These are phyloP conservation scores for Wiebesia pumilae DNA, from an alignment of 1,140 invertebrate species.

Conservation along the genomic window DNA sequence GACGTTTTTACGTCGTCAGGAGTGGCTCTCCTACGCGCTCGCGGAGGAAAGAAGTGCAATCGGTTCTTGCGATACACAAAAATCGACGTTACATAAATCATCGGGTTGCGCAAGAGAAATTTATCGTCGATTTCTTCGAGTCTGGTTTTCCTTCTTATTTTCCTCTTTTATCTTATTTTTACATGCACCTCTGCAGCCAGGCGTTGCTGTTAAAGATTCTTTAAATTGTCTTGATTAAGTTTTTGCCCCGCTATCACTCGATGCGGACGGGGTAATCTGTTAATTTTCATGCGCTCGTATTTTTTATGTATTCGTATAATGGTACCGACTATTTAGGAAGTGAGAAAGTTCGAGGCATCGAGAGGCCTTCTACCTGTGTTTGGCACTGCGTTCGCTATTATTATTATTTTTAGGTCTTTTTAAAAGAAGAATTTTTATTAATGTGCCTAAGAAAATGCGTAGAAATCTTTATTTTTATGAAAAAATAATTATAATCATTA, in stretches of 20 bases:
- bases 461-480: background rate
- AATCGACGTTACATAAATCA: constrained; percentile 44
- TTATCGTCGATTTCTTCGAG: constrained; percentile 31
- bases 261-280: background rate
- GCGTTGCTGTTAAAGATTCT: background rate
- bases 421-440: too few relatives aligned
- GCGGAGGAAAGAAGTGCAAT: constrained; percentile 12
- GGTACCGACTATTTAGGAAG: background rate
- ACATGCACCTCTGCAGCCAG: background rate
- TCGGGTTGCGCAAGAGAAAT: constrained; percentile 34
- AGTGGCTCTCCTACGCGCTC: constrained; percentile 43
- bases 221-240: constrained; percentile 25
- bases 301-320: background rate
- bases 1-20: constrained; percentile 36
- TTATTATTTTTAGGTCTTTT: background rate
- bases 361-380: background rate
- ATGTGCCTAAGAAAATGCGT: too few relatives aligned
- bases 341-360: background rate
- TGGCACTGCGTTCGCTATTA: background rate
- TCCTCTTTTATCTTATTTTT: background rate
- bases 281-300: constrained; percentile 5
- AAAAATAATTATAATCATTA: background rate
- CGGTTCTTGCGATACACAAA: constrained; percentile 42
- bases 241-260: background rate
- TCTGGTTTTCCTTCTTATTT: background rate